phyloP scores from a whole-genome alignment of 1,140 invertebrate genomes.

The Aphidius gifuensis region DNA sequence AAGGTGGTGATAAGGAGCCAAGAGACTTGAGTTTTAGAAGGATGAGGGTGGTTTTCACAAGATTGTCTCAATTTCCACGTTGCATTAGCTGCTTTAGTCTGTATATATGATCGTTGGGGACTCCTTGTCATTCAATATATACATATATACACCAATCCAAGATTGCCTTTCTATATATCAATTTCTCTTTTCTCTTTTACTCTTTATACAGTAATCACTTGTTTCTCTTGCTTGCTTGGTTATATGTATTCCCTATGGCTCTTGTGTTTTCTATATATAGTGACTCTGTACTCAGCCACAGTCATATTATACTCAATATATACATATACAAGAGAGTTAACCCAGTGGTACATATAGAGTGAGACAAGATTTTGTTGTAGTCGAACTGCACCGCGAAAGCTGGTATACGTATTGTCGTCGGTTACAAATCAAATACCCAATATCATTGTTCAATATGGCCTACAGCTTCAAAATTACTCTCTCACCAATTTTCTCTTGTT shows the following conservation, averaged over 20 bases:
- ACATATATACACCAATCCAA: no score
- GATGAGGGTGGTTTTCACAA: slow-evolving; percentile 1
- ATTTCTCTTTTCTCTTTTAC: no score
- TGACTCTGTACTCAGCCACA: no score
- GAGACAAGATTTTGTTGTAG: slow-evolving; percentile 20
- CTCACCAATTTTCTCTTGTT: slow-evolving; percentile 18
- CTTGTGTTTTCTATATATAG: no score
- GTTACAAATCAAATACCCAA: slow-evolving; percentile 51
- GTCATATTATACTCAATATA: neutral
- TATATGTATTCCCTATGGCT: no score
- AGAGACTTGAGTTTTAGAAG: slow-evolving; percentile 13
- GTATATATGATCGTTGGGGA: no score
- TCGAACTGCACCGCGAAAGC: slow-evolving; percentile 14
- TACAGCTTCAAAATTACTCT: slow-evolving; percentile 25
- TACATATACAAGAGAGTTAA: slow-evolving; percentile 25
- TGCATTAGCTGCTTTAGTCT: slow-evolving; percentile 14
- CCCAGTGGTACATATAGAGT: slow-evolving; percentile 17
- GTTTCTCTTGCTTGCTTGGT: no score
- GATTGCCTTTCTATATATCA: no score
- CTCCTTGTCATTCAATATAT: no score
- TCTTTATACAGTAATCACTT: no score
- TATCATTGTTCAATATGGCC: slow-evolving; percentile 46
- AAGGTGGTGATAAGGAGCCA: slow-evolving; percentile 17
- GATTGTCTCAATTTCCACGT: slow-evolving; percentile 20
- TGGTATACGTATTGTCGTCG: slow-evolving; percentile 43